Percentiles rank a stretch among this genome's conserved stretches.
These are phyloP conservation scores for Burhinus bistriatus DNA, from an alignment of 2,113 vertebrate genomes.

Conservation along the genomic window DNA sequence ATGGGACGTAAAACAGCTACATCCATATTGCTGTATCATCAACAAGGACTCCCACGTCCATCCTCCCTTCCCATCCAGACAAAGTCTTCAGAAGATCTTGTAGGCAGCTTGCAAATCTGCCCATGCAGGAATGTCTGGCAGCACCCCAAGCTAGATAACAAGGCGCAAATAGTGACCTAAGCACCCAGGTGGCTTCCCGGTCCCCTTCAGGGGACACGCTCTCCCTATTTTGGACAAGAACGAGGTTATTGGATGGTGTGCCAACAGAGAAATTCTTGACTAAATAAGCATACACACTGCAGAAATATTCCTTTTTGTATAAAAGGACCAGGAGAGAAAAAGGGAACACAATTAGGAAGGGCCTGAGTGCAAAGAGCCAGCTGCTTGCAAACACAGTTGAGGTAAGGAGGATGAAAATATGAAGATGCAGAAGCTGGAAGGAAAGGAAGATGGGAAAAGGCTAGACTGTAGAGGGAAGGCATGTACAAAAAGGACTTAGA, in stretches of 20 bases:
- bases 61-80: not conserved
- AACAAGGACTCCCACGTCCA: not conserved
- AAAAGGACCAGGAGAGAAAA: not conserved
- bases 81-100: not conserved
- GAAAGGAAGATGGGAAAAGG: not conserved
- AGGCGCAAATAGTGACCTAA: not conserved
- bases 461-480: not conserved
- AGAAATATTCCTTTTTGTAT: not conserved
- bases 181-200: not conserved
- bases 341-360: not conserved
- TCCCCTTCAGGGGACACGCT: not conserved
- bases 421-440: not conserved
- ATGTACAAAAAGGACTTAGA: rapidly evolving
- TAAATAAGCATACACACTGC: not conserved
- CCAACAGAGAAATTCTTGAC: not conserved
- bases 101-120: not conserved
- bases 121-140: not conserved
- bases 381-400: not conserved
- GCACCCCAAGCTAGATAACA: not conserved
- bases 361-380: not conserved
- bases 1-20: not conserved
- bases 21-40: not conserved
- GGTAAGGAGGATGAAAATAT: not conserved
- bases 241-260: not conserved
- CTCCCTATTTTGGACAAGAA: not conserved